A percentile compares a stretch with the other conserved stretches of the same genome.
Evolutionary conservation across 2,888 invertebrate species (phyloP).

Genomic region (Drosophila pseudotalamancana): DNA sequence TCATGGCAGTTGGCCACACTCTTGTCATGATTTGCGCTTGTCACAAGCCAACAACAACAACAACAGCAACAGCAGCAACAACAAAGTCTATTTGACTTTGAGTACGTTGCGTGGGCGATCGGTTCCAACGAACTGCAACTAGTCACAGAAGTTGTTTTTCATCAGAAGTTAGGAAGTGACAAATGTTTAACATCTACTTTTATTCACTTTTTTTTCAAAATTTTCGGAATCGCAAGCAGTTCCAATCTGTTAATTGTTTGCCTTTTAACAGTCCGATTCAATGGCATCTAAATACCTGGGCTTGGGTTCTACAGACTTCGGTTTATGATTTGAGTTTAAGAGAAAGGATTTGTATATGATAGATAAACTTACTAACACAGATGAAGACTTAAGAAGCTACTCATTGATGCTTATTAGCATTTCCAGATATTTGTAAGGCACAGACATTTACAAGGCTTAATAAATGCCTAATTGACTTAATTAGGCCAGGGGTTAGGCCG

Average conservation of each 20-base stretch:
- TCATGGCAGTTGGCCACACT: constrained; percentile 45
- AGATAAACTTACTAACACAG: no score
- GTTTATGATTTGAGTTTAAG: no score
- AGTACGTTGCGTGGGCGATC: constrained; percentile 64
- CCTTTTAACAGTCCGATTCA: no score
- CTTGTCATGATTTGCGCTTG: constrained; percentile 67
- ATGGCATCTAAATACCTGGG: no score
- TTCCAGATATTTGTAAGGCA: no score
- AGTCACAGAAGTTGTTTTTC: constrained; percentile 31
- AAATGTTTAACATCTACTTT: constrained; percentile 39
- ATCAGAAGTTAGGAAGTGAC: constrained; percentile 45
- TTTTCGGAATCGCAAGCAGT: constrained; percentile 30
- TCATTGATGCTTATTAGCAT: no score
- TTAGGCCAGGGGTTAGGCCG: no score
- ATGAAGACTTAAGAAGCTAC: no score
- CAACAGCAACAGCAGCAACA: no score
- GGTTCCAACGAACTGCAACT: constrained; percentile 46
- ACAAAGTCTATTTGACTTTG: constrained; percentile 22
- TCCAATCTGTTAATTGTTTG: background rate
- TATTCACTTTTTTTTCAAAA: constrained; percentile 49
- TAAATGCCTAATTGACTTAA: no score
- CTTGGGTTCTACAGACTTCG: background rate
- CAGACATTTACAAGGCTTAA: no score
- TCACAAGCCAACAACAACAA: constrained; percentile 49
- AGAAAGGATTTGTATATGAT: no score